These are phyloP conservation scores for Tarsius wallacei DNA, from an alignment of 2,797 vertebrate genomes.

Conservation along the genomic window DNA sequence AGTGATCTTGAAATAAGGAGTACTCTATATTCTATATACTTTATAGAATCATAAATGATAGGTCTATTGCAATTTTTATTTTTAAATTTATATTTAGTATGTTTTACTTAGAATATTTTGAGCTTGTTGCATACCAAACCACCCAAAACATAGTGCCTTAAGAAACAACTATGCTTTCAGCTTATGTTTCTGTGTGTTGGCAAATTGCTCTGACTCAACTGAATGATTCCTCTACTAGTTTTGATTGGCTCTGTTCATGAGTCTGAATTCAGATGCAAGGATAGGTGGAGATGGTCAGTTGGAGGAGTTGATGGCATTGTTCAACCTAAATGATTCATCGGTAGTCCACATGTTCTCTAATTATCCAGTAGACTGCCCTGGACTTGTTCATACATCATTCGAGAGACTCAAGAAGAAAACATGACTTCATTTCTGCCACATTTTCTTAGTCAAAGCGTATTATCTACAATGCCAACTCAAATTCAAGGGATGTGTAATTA, in stretches of 20 bases:
- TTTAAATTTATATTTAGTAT: neutral
- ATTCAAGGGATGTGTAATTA: neutral
- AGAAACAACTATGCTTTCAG: neutral
- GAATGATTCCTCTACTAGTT: neutral
- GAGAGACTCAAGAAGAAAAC: neutral
- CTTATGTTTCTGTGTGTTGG: neutral
- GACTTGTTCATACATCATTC: neutral
- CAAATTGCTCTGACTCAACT: neutral
- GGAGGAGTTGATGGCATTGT: neutral
- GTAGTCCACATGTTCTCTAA: neutral
- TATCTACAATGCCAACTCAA: neutral
- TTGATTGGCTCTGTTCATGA: neutral
- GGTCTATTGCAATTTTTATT: neutral
- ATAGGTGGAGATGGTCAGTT: neutral
- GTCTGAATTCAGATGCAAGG: neutral
- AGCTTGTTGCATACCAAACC: neutral
- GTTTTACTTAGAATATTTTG: neutral
- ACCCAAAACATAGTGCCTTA: neutral
- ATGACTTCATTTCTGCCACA: neutral
- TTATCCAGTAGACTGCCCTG: neutral
- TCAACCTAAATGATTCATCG: neutral
- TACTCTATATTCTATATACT: too few relatives aligned
- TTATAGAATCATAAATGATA: neutral
- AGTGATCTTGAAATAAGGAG: neutral
- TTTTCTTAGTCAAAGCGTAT: neutral